These are phyloP conservation scores for Irena cyanogastra DNA, from an alignment of 2,113 vertebrate species.

Conservation along the genomic window DNA sequence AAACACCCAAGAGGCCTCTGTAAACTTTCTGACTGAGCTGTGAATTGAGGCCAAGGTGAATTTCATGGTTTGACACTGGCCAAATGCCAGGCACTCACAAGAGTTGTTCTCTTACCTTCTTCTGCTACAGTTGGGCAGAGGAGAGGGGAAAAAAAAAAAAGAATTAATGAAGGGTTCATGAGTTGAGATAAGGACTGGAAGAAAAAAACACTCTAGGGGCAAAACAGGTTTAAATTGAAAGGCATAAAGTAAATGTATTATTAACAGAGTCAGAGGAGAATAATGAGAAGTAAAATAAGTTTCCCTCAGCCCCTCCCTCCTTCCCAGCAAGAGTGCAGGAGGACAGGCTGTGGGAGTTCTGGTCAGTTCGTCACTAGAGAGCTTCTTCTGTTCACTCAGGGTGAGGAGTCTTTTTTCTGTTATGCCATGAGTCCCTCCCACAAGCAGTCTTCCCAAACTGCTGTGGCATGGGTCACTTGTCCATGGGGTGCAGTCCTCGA, in stretches of 20 bases:
- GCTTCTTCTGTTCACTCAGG: background rate
- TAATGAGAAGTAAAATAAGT: background rate
- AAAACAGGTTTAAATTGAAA: background rate
- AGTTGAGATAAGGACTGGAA: background rate
- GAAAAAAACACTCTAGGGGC: background rate
- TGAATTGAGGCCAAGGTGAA: background rate
- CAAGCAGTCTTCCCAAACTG: background rate
- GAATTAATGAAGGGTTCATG: background rate
- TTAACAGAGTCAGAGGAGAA: background rate
- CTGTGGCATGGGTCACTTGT: background rate
- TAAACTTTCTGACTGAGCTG: background rate
- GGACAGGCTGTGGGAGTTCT: background rate
- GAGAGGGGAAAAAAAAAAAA: too few species aligned
- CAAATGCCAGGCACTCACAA: background rate
- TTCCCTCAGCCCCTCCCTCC: background rate
- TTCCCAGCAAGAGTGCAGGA: fast-evolving
- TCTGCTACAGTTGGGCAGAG: background rate
- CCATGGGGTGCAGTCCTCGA: background rate
- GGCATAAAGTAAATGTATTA: background rate
- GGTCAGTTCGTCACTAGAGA: background rate
- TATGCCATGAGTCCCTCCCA: fast-evolving
- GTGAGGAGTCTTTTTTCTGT: background rate
- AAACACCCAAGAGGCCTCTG: background rate
- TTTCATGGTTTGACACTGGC: background rate
- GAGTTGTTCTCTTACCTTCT: fast-evolving